Base-by-base conservation (phyloP, 1,140 invertebrate species). In the Dufourea novaeangliae region DNA sequence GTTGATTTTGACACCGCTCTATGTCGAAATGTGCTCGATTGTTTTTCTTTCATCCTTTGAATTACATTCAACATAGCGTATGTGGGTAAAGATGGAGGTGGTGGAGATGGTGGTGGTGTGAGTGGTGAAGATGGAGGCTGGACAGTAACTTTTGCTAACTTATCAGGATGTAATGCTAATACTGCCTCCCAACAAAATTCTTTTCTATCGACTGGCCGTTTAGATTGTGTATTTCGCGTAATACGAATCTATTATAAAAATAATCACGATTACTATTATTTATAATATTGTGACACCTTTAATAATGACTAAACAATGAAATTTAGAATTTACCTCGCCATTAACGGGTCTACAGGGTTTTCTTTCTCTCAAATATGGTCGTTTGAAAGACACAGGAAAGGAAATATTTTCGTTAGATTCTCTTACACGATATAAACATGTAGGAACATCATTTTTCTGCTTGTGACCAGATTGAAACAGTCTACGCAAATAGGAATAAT, bases 31-130 rank as follows among this genome's bases (percentile, higher is more conserved):
- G 82, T 57, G 44, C 87, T 82, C n/a, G 86, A 84, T 78, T 89
- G 88, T 75, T 81, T 88, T 22, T 92, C 89, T 69, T 92, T 93
- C 83, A 92, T 93, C 71, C 79, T 91, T 64, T 91, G 88, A 75
- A 93, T 84, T 32, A 93, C 88, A n/a, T 90, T 84, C 11, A 94
- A 79, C 93, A 94, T 94, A 0, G 93, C 93, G 32, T 93, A 93
- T 4, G 93, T 94, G 14, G 93, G 93, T 25, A 90, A 69, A 3
- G 89, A 89, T 7, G 91, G 62, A 34, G 79, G 84, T 54, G 89
- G 88, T 8, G 88, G 90, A 29, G 90, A 89, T 7, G 91, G 88
- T 62, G 91, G 90, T 2, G 92, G 92, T 22, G 91, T 90, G 22
- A 91, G 82, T 17, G 90, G 86, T 1, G 87, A 87, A 12, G 84